Conservation (phyloP, 2,888 invertebrate genomes). For the Rhyacophila evoluta region DNA sequence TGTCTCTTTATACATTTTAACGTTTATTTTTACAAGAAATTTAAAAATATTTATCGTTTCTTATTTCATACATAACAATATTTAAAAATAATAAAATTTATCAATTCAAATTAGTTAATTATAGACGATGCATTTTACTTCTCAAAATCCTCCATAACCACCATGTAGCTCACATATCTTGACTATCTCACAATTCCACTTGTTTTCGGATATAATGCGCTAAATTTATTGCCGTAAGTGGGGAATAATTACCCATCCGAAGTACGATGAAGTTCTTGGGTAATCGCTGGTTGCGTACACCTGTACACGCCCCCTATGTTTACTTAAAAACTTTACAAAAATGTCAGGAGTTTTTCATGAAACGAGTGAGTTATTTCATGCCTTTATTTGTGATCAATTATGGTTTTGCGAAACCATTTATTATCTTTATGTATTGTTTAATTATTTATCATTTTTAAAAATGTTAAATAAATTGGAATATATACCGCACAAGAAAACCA, state of each 20-base stretch:
- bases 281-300: constrained; percentile 13
- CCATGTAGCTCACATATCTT: constrained; percentile 20
- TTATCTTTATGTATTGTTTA: too few relatives aligned
- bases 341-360: background rate
- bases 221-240: constrained; percentile 42
- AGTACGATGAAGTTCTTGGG: constrained; percentile 4
- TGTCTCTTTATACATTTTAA: too few relatives aligned
- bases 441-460: too few relatives aligned
- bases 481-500: too few relatives aligned
- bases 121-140: background rate
- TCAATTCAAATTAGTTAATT: background rate
- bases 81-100: too few relatives aligned
- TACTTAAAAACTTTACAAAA: background rate
- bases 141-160: too few relatives aligned
- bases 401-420: background rate
- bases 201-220: constrained; percentile 37
- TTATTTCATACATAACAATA: too few relatives aligned
- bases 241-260: constrained; percentile 41
- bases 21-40: too few relatives aligned
- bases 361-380: background rate
- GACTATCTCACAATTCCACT: constrained; percentile 28
- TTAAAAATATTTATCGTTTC: too few relatives aligned
- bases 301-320: background rate
- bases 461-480: too few relatives aligned
- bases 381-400: background rate